Evolutionary conservation across 37 sponge, comb jelly and placozoan species (phyloP).

Genomic region (Chondrosia reniformis): DNA sequence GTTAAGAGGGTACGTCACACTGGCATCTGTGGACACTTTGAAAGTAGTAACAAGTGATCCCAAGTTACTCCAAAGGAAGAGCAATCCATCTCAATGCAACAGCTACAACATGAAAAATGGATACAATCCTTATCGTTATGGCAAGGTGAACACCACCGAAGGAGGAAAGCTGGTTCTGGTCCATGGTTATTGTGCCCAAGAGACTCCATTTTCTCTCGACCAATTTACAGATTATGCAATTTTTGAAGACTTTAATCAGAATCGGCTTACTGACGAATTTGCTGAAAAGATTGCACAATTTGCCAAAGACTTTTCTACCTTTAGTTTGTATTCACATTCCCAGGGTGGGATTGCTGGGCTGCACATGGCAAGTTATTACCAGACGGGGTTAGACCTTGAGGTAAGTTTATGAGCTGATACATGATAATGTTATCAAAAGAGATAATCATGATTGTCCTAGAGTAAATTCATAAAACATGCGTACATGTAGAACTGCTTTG

Average conservation of each 20-base stretch:
- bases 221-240: slow-evolving; percentile 35
- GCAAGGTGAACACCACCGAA: neutral
- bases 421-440: too few species aligned
- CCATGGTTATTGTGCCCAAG: slow-evolving; percentile 58
- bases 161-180: slow-evolving; percentile 36
- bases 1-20: slow-evolving; percentile 24
- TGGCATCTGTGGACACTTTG: slow-evolving; percentile 13
- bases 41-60: slow-evolving; percentile 11
- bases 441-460: too few species aligned
- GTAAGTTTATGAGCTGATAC: too few species aligned
- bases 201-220: slow-evolving; percentile 31
- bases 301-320: slow-evolving; percentile 22
- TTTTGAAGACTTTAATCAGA: slow-evolving; percentile 37
- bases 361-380: slow-evolving; percentile 41
- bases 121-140: neutral
- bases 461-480: too few species aligned
- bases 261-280: slow-evolving; percentile 35
- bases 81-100: neutral
- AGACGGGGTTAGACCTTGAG: slow-evolving; percentile 29
- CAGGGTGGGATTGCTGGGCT: slow-evolving; percentile 46
- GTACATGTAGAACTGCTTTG: too few species aligned
- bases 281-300: slow-evolving; percentile 25
- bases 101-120: slow-evolving; percentile 9
- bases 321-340: slow-evolving; percentile 40
- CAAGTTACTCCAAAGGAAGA: neutral